Conservation (phyloP, 2,113 vertebrate genomes). For the Propithecus coquereli region DNA sequence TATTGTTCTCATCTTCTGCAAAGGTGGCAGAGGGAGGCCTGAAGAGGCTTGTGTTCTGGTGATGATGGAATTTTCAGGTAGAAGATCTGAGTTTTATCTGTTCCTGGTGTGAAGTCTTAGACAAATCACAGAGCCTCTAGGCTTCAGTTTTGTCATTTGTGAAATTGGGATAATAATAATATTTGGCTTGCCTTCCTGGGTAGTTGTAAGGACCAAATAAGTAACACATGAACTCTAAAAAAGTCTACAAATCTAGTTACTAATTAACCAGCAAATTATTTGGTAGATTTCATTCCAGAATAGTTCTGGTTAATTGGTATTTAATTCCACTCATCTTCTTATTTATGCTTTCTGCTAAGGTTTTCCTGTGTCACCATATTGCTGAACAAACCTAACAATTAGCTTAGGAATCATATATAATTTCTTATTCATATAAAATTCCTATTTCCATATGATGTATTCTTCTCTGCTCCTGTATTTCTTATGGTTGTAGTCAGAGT, state of each 20-base stretch:
- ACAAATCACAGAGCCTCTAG: background rate
- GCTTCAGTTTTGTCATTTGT: background rate
- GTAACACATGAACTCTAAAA: background rate
- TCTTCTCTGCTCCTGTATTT: background rate
- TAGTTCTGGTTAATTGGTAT: background rate
- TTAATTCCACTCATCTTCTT: background rate
- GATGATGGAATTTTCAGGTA: background rate
- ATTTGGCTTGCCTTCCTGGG: background rate
- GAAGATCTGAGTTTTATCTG: background rate
- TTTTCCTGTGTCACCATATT: background rate
- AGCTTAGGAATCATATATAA: background rate
- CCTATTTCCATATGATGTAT: background rate
- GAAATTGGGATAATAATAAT: background rate
- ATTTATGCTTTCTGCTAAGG: background rate
- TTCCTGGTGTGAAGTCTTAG: background rate
- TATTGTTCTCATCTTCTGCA: background rate
- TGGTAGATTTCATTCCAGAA: background rate
- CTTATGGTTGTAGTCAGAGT: constrained; percentile 8
- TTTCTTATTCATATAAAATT: constrained; percentile 31
- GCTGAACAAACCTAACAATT: background rate
- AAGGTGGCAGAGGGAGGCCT: background rate
- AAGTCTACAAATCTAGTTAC: background rate
- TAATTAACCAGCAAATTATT: background rate
- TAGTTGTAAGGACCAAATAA: background rate
- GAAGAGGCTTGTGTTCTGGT: background rate